Conservation (phyloP, 2,113 vertebrate genomes). For the Cryptotis parvus region DNA sequence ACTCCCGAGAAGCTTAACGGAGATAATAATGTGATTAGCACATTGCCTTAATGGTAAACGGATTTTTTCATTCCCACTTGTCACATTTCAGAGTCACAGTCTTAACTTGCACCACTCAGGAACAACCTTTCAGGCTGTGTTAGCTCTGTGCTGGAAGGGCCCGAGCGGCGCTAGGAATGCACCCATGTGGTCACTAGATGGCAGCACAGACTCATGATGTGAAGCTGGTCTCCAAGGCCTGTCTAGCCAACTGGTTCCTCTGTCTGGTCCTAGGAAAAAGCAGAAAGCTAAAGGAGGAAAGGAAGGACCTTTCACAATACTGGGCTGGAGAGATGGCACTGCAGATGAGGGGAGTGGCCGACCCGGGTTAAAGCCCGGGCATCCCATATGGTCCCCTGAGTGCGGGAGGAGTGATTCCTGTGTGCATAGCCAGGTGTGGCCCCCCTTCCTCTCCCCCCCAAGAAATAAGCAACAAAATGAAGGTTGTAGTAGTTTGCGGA, state of each 20-base stretch:
- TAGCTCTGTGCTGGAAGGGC: no score
- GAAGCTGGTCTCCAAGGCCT: accelerated
- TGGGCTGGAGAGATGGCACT: neutral
- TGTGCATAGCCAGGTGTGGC: no score
- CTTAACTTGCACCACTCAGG: constrained; percentile 20
- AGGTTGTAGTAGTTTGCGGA: constrained; percentile 13
- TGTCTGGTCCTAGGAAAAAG: neutral
- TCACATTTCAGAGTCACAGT: neutral
- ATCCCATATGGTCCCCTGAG: no score
- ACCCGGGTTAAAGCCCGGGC: no score
- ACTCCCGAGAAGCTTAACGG: neutral
- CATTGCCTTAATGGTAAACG: neutral
- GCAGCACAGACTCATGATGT: constrained; percentile 40
- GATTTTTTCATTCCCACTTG: neutral
- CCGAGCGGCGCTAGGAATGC: neutral
- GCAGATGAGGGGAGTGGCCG: neutral
- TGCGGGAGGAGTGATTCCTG: no score
- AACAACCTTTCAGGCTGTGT: neutral
- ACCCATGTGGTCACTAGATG: constrained; percentile 48
- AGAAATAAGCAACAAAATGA: neutral
- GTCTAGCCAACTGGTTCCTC: neutral
- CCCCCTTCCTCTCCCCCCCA: no score
- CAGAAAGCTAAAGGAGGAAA: neutral
- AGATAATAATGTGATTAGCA: neutral
- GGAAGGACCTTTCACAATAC: no score